Evolutionary conservation across 2,888 invertebrate genomes (phyloP), one percentile per base, ranked within the genome.

Genomic region (Watsonalla cultraria): DNA sequence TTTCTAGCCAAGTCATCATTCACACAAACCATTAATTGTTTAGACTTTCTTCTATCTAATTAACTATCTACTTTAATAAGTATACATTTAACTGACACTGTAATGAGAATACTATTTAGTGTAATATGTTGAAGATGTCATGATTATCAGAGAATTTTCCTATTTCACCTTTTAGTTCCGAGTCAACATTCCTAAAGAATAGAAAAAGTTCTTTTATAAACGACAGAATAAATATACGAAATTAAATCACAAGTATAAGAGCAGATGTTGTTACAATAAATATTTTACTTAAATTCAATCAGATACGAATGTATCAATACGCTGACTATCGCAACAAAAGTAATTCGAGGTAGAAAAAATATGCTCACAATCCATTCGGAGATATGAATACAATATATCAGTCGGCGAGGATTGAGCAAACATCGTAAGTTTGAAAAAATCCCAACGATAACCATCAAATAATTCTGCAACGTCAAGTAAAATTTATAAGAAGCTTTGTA

Each of bases 391-490:
- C 60, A 59, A 50, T 60, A 55, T 51, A 49, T 55, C 53, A 60
- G 64, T 61, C 54, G 54, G 60, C 24, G 53, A 49, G 52, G 58
- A 58, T 47, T 57, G 61, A 57, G 65, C 59, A 65, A 68, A 70
- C 60, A 68, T 65, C 57, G 55, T 61, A 62, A 60, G 64, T 59
- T 54, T 53, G 56, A 65, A 67, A 62, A 68, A 66, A 64, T 60
- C 58, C 7, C 7, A 57, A 65, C 68, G 73, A 79, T 78, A 74
- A 72, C 58, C 67, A 74, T 75, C 76, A 65, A 69, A 72, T 70
- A 65, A 72, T 68, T 62, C 62, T 72, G 68, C 75, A 58, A 60
- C 60, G 78, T 80, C 80, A 80, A 72, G 68, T 59, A 54, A 11
- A 68, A 71, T 66, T 55, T 64, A 59, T 61, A 54, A 60, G 54